Evolutionary conservation across 2,797 vertebrate species (phyloP).

Genomic region (Ctenopoma multispine): DNA sequence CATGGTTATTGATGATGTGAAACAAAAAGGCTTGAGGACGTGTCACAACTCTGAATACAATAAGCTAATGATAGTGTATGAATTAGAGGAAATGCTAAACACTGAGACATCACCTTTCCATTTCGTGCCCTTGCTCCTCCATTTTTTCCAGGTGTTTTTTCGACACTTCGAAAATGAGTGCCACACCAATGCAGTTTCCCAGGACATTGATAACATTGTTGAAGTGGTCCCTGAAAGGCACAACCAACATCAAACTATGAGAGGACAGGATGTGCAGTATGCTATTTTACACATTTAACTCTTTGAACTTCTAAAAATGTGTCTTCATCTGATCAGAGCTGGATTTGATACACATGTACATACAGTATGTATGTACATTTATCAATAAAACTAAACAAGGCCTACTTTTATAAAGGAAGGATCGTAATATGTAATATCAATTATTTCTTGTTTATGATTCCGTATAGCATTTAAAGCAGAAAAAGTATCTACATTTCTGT

Average conservation of each 20-base stretch:
- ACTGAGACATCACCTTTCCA: not conserved
- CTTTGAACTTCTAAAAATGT: too few species aligned
- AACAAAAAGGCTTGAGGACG: not conserved
- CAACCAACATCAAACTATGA: not conserved
- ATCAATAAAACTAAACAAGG: too few species aligned
- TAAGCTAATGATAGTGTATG: not conserved
- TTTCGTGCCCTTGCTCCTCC: not conserved
- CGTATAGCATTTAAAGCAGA: too few species aligned
- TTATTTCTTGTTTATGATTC: too few species aligned
- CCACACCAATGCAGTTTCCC: not conserved
- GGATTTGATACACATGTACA: too few species aligned
- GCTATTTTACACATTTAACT: not conserved
- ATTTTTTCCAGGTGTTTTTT: not conserved
- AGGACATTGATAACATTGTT: not conserved
- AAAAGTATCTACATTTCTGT: too few species aligned
- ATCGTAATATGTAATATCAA: too few species aligned
- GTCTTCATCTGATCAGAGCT: too few species aligned
- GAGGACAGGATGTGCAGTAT: not conserved
- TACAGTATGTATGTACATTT: too few species aligned
- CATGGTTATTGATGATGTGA: not conserved
- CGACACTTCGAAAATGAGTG: not conserved
- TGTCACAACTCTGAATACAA: not conserved
- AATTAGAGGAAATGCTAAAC: not conserved
- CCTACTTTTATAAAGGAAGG: too few species aligned
- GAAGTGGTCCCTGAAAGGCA: conserved; percentile 15